Base-by-base conservation (phyloP, 2,797 vertebrate genomes). In the Perdix hodgsoniae region DNA sequence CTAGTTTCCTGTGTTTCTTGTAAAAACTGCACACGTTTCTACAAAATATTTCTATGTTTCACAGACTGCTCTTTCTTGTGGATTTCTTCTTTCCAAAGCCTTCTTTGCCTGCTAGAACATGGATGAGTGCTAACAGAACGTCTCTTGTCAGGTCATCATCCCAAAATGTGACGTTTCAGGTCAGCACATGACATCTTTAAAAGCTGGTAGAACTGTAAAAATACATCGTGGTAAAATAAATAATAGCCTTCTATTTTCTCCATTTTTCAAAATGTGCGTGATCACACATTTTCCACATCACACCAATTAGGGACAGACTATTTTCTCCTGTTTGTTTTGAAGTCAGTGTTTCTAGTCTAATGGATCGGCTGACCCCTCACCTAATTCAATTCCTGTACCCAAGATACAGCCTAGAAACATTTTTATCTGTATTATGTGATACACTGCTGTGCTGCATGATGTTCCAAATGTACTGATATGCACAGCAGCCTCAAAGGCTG, bases 291-390 rank as follows among this genome's bases (percentile, higher is more conserved):
- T 79, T 63, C 45, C 33, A 56, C 8, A 18, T 9, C 11, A 40
- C 0, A 1, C 2, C 72, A 18, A 16, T 0, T 35, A 21, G 2
- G 3, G 21, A 54, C 42, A 60, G 3, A 71, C 12, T 75, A 44
- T 15, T 31, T n/a, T 6, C 2, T 60, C 6, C 4, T 4, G 7
- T 9, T 50, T 79, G 8, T 39, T 40, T 33, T 15, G 56, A 47
- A 35, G 29, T 26, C 35, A 50, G 5, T 7, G 26, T 33, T 4
- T 56, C 40, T 24, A n/a, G 50, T 23, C 1, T 10, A 33, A 80
- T 29, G 12, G n/a, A 2, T 40, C 65, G 21, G 2, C 13, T 86
- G 6, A 1, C 2, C 11, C 29, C 4, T 75, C 35, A 31, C 9
- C 2, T 33, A 22, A 4, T 37, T 19, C 22, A 81, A 11, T 31